phyloP scores from a whole-genome alignment of 2,797 vertebrate genomes.

The Natrix natrix region DNA sequence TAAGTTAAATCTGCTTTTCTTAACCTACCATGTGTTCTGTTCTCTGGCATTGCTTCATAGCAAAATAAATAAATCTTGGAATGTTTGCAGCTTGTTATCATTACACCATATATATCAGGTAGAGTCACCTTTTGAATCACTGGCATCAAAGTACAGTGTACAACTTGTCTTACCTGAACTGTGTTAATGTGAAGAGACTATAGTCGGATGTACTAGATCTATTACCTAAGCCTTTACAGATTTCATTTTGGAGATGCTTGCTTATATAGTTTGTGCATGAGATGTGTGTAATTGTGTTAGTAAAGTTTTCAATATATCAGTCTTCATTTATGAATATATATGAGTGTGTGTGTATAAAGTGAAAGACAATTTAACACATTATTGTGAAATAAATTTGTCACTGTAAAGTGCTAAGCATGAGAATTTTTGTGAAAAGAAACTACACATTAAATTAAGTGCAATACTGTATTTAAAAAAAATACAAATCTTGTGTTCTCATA shows the following conservation, averaged over 20 bases:
- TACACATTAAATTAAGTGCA: background rate
- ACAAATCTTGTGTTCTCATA: background rate
- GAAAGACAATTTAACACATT: background rate
- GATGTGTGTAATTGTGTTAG: background rate
- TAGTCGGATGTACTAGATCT: background rate
- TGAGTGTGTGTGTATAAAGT: background rate
- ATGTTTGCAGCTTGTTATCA: slow-evolving; percentile 39
- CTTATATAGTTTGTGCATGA: background rate
- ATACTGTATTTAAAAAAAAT: background rate
- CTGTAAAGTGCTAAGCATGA: background rate
- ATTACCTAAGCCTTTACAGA: background rate
- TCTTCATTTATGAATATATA: background rate
- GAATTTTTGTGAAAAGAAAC: background rate
- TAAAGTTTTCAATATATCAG: background rate
- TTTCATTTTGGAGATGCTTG: background rate
- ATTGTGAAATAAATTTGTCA: background rate
- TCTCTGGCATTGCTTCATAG: background rate
- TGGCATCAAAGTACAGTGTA: slow-evolving; percentile 45
- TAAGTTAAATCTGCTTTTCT: background rate
- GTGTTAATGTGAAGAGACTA: slow-evolving; percentile 2
- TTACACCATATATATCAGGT: background rate
- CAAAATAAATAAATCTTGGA: background rate
- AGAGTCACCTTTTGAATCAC: background rate
- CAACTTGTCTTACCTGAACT: slow-evolving; percentile 32
- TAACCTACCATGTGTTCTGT: background rate